Evolutionary conservation across 2,888 invertebrate species (phyloP).

Genomic region (Epistrophe grossulariae): DNA sequence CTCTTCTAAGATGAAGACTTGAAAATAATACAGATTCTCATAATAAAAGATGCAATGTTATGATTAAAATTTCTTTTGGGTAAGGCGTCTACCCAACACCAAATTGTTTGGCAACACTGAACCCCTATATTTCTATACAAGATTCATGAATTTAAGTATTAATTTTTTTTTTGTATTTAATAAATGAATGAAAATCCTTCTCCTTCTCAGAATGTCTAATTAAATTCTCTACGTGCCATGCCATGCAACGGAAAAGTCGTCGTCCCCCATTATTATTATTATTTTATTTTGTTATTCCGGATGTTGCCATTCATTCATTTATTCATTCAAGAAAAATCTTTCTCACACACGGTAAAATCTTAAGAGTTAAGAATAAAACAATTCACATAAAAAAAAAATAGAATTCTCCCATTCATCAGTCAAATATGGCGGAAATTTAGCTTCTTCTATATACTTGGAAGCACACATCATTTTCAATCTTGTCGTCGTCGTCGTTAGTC

Average conservation of each 20-base stretch:
- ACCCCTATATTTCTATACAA: neutral
- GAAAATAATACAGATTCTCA: too few relatives aligned
- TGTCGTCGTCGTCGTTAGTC: neutral
- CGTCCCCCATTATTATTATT: neutral
- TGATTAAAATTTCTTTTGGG: too few relatives aligned
- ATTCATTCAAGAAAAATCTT: constrained; percentile 38
- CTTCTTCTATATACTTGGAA: constrained; percentile 39
- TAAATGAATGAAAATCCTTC: constrained; percentile 13
- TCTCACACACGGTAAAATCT: neutral
- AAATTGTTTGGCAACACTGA: too few relatives aligned
- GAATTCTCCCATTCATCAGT: constrained; percentile 55
- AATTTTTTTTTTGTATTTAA: neutral
- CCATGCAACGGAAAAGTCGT: constrained; percentile 5
- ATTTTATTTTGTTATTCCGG: constrained; percentile 10
- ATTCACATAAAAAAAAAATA: constrained; percentile 20
- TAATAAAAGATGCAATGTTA: too few relatives aligned
- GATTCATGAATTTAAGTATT: neutral
- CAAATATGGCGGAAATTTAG: constrained; percentile 59
- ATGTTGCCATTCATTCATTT: constrained; percentile 32
- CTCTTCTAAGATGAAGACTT: too few relatives aligned
- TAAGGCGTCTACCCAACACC: too few relatives aligned
- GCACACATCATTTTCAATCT: constrained; percentile 27
- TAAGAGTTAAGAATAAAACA: constrained; percentile 10
- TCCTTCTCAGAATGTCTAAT: constrained; percentile 31
- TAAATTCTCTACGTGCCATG: constrained; percentile 36